Base-by-base conservation (phyloP, 2,888 invertebrate genomes). In the Cepaea hortensis region DNA sequence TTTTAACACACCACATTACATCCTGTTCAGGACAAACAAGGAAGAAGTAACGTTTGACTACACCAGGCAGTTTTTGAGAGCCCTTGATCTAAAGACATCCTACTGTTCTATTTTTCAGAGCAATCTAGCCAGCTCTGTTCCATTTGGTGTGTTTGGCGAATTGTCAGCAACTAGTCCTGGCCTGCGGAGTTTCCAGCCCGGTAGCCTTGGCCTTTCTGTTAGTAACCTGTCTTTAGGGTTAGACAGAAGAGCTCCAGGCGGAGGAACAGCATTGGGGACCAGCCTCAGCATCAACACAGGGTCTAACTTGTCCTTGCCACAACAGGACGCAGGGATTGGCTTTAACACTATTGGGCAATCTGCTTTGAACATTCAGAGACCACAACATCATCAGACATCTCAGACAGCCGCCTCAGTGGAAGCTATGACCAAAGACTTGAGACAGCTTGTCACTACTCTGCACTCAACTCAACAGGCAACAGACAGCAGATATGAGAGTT, bases 401-500 rank as follows among this genome's bases (percentile, higher is more conserved):
- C 85, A 86, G 65, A 50, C 35, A 9, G 23, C 48, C 23, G 62
- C 87, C 13, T 87, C 87, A 61, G 83, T 76, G 23, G 83, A 80
- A 20, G 55, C 83, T 35, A 70, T 86, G 83, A 68, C 86, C n/a
- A 72, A 79, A 46, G 86, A 86, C 79, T 83, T 86, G 15, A 83
- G 86, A 61, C 86, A 86, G 86, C 77, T 83, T 81, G 86, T 86
- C 65, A 89, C 85, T 85, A 85, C 80, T 48, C 85, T 89, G 18
- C 80, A 82, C 35, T 76, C 87, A 35, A 70, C 87, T n/a, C 83
- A 86, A 7, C 76, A 82, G 0, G n/a, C n/a, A 61, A 48, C 86
- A 50, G 77, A 73, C n/a, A 84, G 77, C 23, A 77, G 84, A 35
- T 75, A 70, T 46, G 65, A 46, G 7, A 75, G 81, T 62, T 81